Evolutionary conservation across 1,140 invertebrate genomes (phyloP).

Genomic region (Gerris buenoi): DNA sequence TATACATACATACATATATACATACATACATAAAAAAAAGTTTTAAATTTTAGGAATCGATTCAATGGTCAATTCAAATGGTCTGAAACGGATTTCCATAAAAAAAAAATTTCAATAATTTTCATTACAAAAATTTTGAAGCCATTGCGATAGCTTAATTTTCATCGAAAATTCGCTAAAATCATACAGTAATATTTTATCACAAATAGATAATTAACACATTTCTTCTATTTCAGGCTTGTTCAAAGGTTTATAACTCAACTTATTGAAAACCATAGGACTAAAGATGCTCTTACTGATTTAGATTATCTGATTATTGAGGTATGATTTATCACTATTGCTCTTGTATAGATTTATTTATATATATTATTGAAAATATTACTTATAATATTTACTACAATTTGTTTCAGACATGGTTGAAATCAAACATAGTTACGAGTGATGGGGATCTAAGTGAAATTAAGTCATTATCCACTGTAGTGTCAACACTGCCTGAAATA

Average conservation of each 20-base stretch:
- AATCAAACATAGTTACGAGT: not conserved
- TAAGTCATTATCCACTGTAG: not conserved
- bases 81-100: too few species aligned
- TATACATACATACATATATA: too few species aligned
- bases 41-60: too few species aligned
- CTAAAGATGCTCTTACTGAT: not conserved
- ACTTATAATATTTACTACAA: too few species aligned
- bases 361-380: not conserved
- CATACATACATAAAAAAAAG: too few species aligned
- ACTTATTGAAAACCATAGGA: not conserved
- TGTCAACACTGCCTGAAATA: not conserved
- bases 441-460: not conserved
- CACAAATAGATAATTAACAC: not conserved
- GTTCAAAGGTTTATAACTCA: constrained; percentile 6
- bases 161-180: too few species aligned
- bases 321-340: not conserved
- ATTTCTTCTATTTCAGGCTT: constrained; percentile 4
- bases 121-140: too few species aligned
- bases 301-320: not conserved
- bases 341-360: too few species aligned
- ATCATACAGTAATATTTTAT: not conserved
- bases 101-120: too few species aligned
- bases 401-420: not conserved
- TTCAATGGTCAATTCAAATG: too few species aligned
- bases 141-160: too few species aligned